Percentiles rank a stretch among this genome's conserved stretches.
Evolutionary conservation across 2,113 vertebrate species (phyloP).

Genomic region (Chunga burmeisteri): DNA sequence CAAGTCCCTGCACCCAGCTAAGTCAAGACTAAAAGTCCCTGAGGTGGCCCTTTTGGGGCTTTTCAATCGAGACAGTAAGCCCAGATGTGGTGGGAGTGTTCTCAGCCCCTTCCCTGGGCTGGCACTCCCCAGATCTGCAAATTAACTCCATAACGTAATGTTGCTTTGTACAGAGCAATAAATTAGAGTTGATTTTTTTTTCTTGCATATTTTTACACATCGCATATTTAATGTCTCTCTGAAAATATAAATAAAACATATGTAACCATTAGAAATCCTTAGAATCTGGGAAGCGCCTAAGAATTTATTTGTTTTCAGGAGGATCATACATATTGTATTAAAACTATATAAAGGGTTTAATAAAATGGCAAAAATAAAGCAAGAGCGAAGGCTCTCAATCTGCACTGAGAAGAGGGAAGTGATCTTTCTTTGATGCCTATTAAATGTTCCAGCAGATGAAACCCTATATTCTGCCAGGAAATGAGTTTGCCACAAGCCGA

Average conservation of each 20-base stretch:
- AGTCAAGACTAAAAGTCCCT: background rate
- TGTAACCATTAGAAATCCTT: conserved; percentile 67
- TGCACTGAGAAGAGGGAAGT: conserved; percentile 59
- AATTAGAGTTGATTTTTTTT: background rate
- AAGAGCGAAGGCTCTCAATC: conserved; percentile 58
- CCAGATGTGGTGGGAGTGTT: background rate
- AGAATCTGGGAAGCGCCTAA: conserved; percentile 66
- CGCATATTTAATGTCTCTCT: conserved; percentile 58
- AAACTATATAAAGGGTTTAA: conserved; percentile 78
- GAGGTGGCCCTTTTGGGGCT: background rate
- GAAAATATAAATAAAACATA: conserved; percentile 78
- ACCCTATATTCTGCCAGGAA: conserved; percentile 82
- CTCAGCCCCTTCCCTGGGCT: background rate
- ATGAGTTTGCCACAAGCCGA: conserved; percentile 81
- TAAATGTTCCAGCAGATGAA: conserved; percentile 83
- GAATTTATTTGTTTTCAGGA: conserved; percentile 76
- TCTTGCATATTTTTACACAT: conserved; percentile 50
- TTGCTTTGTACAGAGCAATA: background rate
- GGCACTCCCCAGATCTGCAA: background rate
- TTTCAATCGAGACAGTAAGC: background rate
- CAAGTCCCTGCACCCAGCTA: background rate
- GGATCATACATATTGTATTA: conserved; percentile 80
- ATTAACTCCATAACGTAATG: conserved; percentile 14
- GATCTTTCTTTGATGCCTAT: conserved; percentile 81
- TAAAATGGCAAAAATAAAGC: conserved; percentile 75